Percentiles rank a stretch among this genome's conserved stretches.
These are phyloP conservation scores for Hirtodrosophila cameraria DNA, from an alignment of 2,888 invertebrate species.

Conservation along the genomic window DNA sequence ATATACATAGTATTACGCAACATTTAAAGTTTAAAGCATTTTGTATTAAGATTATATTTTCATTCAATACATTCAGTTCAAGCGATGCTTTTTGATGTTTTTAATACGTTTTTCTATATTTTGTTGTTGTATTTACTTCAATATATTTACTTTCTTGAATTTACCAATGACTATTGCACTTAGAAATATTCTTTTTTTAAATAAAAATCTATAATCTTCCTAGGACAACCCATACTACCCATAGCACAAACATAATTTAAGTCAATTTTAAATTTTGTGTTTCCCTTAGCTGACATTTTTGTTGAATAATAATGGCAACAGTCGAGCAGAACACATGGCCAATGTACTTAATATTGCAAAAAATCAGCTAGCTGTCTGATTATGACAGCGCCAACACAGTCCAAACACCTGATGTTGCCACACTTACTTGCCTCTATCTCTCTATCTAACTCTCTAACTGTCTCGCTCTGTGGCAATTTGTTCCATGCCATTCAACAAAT, in stretches of 20 bases:
- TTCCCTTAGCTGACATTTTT: neutral
- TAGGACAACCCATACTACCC: no score
- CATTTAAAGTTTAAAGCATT: neutral
- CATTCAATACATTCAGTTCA: no score
- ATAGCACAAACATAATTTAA: no score
- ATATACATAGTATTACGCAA: no score
- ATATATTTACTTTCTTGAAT: no score
- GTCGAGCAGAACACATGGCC: slow-evolving; percentile 25
- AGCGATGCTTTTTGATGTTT: neutral
- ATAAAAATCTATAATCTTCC: no score
- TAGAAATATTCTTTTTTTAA: no score
- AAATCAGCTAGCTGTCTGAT: slow-evolving; percentile 48
- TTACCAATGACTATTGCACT: no score
- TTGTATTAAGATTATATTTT: no score
- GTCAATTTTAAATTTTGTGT: neutral
- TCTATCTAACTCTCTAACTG: neutral
- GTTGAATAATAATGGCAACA: slow-evolving; percentile 17
- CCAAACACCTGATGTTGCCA: slow-evolving; percentile 38
- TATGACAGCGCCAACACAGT: slow-evolving; percentile 33
- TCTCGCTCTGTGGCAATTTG: slow-evolving; percentile 56
- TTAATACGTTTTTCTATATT: neutral
- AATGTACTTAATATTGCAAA: slow-evolving; percentile 39
- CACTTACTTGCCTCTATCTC: neutral
- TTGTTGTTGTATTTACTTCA: no score
- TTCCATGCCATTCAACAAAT: slow-evolving; percentile 78